Base-by-base conservation (phyloP, 2,797 vertebrate species). In the Miichthys miiuy region DNA sequence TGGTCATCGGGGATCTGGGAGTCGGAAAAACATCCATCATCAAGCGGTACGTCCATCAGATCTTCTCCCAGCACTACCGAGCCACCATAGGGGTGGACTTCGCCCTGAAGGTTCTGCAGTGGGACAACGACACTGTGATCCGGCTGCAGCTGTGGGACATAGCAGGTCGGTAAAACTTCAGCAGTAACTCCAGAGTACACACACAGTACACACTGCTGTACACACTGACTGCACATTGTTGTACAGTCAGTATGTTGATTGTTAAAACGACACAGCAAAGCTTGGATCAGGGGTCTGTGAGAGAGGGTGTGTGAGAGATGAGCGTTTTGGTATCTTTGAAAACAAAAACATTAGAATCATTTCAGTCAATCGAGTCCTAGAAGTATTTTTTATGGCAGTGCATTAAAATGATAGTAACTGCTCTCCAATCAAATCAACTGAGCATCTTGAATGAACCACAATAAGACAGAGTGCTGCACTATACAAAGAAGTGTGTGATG, bases 101-200 rank as follows among this genome's bases (percentile, higher is more conserved):
- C 68, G 95, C 95, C 42, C 91, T 96, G 57, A 96, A 96, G 85
- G 94, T 95, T 48, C 89, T 96, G 58, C 92, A 93, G 63, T 96
- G 95, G 96, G 92, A 95, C 88, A 73, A 66, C 0, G 84, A 90
- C 77, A 95, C 93, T 0, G 94, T 96, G 54, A 77, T 96, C 82
- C 94, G 95, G 20, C 89, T 96, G 6, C 96, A 96, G 91, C 91
- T 96, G 63, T 96, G 96, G 96, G 96, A 96, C 84, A 96, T 96
- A 42, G 96, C 96, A 84, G 95, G 95, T 96, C 55, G 72, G 91
- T 88, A 12, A 27, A 77, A 44, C 65, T 18, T 34, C 41, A 52
- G 66, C 58, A 1, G 34, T 8, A 58, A 3, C 61, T 8, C 42
- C 12, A 42, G 4, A 44, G 42, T 44, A 44, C 13, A 44, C 41